Base-by-base conservation (phyloP, 2,113 vertebrate species). In the Sapayoa aenigma region DNA sequence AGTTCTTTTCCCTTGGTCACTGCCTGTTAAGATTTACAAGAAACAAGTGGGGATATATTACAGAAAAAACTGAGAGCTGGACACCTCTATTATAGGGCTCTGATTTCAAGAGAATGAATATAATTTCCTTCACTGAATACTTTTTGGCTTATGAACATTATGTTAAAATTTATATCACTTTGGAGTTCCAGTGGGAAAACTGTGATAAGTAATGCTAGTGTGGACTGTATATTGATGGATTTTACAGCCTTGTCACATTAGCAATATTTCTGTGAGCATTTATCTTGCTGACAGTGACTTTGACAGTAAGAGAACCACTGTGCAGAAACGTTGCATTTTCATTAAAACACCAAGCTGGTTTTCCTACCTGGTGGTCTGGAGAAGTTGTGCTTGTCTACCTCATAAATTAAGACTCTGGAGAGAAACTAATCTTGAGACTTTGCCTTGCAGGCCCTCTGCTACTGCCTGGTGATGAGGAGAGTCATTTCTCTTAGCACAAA, bases 221-320 rank as follows among this genome's bases (percentile, higher is more conserved):
- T 41, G 44, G 50, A 50, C 24, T 42, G 11, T 27, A 28, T 90
- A 67, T 92, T 87, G 92, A 93, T 91, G 71, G 49, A 91, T 95
- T 89, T 85, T 89, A 92, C 42, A 78, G 58, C 62, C 90, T 81
- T 75, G 84, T 86, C 84, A 89, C 63, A 91, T 94, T 94, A 95
- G 60, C 67, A 89, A 90, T 80, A 74, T 56, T 79, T 90, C 74
- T 9, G 1, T 7, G 5, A 90, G 39, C 55, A 77, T 94, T 94
- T 63, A 46, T 93, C 85, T 93, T 94, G 41, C 52, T 84, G 88
- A 73, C 58, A 89, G 69, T 83, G 65, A 87, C 63, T 87, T 80
- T 91, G 77, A 89, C 65, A 84, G 60, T 50, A 58, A 49, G 53
- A 95, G 16, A 85, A 11, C 62, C 39, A 53, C 60, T 75, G 53